Base-by-base conservation (phyloP, 2,888 invertebrate species). In the Linnaemya tessellans region DNA sequence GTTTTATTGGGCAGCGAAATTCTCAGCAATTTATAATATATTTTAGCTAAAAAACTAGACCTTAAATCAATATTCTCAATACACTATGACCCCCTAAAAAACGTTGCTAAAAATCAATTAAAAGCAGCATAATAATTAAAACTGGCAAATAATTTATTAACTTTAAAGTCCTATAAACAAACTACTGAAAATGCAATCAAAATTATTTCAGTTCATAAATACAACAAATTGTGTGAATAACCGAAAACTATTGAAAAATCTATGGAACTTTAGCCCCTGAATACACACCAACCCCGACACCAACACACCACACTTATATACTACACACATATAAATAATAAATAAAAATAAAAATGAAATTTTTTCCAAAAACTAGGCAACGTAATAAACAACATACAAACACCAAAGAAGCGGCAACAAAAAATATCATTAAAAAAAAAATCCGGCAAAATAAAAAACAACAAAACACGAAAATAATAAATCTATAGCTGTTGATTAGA, bases 401-500 rank as follows among this genome's bases (percentile, higher is more conserved):
- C 18, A 10, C 41, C 18, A 56, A 70, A 62, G 43, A 54, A 51
- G 62, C 70, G 41, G 70, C 62, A 65, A 58, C 7, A 18, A 51
- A 83, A 65, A 81, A 64, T 20, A 38, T 64, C 30, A 70, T 58
- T 71, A 73, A 78, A 77, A 71, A 62, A 22, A 71, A 22, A 79
- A 43, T 11, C 11, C 7, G 62, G 58, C 10, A 38, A 35, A 18
- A 56, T 43, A 54, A 71, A 71, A 80, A 56, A 70, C 77, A 38
- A 56, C 51, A 49, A 54, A 78, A 64, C 30, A 25, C 7, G 35
- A 51, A 74, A 80, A 80, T 70, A 80, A 81, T 81, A 85, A 82
- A 82, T 82, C 80, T 74, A 60, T 80, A 67, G 74, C 65, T 79
- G 74, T 82, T 85, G 85, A 85, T 82, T 85, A 82, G 82, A 85